These are phyloP conservation scores for Ericerus pela DNA, from an alignment of 1,140 invertebrate genomes.

Conservation along the genomic window DNA sequence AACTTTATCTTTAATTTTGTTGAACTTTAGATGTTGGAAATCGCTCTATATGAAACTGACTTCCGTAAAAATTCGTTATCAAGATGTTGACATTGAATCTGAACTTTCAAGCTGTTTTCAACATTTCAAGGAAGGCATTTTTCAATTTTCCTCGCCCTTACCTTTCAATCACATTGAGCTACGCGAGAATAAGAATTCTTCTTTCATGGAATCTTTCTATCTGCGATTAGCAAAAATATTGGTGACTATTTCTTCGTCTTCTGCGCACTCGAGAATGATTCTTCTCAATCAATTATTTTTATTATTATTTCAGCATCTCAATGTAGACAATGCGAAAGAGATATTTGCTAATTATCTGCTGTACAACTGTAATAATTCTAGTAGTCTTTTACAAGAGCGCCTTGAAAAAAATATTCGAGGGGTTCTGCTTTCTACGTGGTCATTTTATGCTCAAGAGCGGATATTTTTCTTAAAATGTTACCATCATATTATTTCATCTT, in stretches of 20 bases:
- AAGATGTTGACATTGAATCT: background rate
- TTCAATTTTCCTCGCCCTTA: background rate
- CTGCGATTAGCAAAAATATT: background rate
- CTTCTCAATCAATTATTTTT: background rate
- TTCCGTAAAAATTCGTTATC: conserved; percentile 4
- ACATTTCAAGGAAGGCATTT: background rate
- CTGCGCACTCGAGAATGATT: background rate
- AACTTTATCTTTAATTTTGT: no score
- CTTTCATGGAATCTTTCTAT: conserved; percentile 1
- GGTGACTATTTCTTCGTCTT: background rate
- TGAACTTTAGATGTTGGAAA: conserved; percentile 5
- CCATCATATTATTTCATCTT: background rate
- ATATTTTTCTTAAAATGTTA: conserved; percentile 1
- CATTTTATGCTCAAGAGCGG: conserved; percentile 2
- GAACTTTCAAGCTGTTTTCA: background rate
- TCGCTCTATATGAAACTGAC: background rate
- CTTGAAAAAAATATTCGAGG: background rate
- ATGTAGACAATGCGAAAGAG: background rate
- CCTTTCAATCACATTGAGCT: background rate
- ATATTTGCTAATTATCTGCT: conserved; percentile 4
- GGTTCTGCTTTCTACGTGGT: background rate
- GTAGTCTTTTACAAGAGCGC: background rate
- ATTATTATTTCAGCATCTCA: background rate
- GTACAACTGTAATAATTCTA: background rate
- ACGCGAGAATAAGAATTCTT: background rate